Evolutionary conservation across 2,113 vertebrate species (phyloP), one percentile per base, ranked within the genome.

Genomic region (Donacobius atricapilla): DNA sequence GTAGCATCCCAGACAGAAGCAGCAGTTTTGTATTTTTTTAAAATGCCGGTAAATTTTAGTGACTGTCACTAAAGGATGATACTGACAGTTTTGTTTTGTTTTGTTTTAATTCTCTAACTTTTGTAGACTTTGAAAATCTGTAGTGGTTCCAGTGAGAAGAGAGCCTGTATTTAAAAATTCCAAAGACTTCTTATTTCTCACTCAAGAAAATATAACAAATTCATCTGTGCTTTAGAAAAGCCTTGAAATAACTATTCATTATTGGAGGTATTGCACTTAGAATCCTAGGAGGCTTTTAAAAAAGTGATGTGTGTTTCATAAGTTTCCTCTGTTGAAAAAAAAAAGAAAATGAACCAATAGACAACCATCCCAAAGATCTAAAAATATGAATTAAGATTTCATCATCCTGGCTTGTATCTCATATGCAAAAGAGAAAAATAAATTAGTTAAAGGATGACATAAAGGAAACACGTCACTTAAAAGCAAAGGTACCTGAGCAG

Each of bases 21-120:
- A 86, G 39, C 39, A 44, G 15, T 24, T 75, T 90, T 23, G 9
- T 8, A 2, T 31, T 54, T 94, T 87, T 89, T 87, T 30, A 0
- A 53, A 92, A 86, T 66, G 58, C 22, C 51, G 89, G 56, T 92
- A 90, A 92, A 95, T 95, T 94, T 89, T 83, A 54, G 39, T 94
- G 88, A 54, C 83, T 93, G 68, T 75, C 89, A 50, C 39, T 77
- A 78, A 77, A 47, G 71, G 72, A 81, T 78, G 68, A 50, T 90
- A 90, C 86, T 81, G 72, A 83, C 47, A 77, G 39, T 87, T 91
- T 42, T 40, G n/a, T 6, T 37, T 31, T 20, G 9, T 5, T 13
- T 40, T 39, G 48, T 33, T 60, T 40, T n/a, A n/a, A n/a, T n/a
- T n/a, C n/a, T n/a, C n/a, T 64, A 21, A 51, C 24, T 90, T 93